Percentiles rank a stretch among this genome's conserved stretches.
phyloP scores from a whole-genome alignment of 2,113 vertebrate genomes.

The Rhinolophus sinicus region DNA sequence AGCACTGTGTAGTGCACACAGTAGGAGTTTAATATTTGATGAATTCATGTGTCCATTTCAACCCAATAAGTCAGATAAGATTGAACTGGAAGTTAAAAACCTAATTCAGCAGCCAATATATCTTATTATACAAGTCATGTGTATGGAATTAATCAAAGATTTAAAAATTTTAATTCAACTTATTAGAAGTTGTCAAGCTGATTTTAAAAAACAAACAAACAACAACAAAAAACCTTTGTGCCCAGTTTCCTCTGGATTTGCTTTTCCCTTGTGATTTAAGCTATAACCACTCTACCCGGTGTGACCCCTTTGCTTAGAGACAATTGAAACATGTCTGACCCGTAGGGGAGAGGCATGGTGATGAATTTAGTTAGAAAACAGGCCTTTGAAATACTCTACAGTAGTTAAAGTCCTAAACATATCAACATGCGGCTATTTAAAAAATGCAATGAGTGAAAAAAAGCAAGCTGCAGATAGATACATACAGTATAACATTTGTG shows the following conservation, averaged over 20 bases:
- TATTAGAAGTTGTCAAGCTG: background rate
- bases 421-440: background rate
- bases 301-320: background rate
- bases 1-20: background rate
- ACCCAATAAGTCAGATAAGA: conserved; percentile 29
- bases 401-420: background rate
- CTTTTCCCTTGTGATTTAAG: background rate
- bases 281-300: background rate
- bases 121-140: background rate
- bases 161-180: background rate
- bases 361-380: background rate
- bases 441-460: background rate
- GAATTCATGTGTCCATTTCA: conserved; percentile 25
- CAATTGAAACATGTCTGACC: background rate
- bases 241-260: background rate
- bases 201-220: background rate
- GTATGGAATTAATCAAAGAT: background rate
- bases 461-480: background rate
- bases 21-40: background rate
- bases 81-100: background rate
- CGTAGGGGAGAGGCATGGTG: background rate
- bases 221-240: background rate
- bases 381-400: background rate
- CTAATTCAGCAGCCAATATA: background rate
- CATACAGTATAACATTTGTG: background rate